Conservation (phyloP, 2,888 invertebrate species). For the Anaspis maculata region DNA sequence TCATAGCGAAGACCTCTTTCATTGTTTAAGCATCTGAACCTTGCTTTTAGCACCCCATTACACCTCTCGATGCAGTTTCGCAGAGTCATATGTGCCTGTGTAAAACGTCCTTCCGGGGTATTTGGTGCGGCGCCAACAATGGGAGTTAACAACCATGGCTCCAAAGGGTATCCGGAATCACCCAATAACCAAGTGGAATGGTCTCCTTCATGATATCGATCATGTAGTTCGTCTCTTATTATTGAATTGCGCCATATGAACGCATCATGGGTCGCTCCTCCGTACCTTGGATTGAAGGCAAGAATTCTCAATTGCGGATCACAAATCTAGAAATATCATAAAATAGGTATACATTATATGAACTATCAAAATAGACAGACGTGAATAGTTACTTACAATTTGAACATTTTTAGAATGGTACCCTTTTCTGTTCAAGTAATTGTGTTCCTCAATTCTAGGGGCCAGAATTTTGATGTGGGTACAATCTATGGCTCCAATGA, state of each 20-base stretch:
- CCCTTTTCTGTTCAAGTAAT: slow-evolving; percentile 4
- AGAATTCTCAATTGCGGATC: slow-evolving; percentile 1
- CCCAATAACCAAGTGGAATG: slow-evolving; percentile 7
- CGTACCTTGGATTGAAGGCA: slow-evolving; percentile 6
- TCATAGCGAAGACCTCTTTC: slow-evolving; percentile 8
- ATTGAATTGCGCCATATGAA: slow-evolving; percentile 4
- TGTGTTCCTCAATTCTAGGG: slow-evolving; percentile 1
- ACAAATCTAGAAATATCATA: background rate
- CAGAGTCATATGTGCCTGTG: slow-evolving; percentile 2
- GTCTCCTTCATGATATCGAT: slow-evolving; percentile 1
- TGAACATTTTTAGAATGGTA: slow-evolving; percentile 6
- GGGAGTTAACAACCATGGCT: slow-evolving; percentile 9
- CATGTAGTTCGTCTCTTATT: slow-evolving; percentile 3
- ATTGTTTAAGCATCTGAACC: slow-evolving; percentile 9
- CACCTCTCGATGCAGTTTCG: slow-evolving; percentile 10
- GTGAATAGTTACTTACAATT: slow-evolving; percentile 3
- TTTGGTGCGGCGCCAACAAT: slow-evolving; percentile 2
- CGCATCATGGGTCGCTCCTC: slow-evolving; percentile 5
- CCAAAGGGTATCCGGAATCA: slow-evolving; percentile 11
- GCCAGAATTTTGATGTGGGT: slow-evolving; percentile 1
- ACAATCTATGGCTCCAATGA: slow-evolving; percentile 3
- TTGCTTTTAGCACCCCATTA: slow-evolving; percentile 10
- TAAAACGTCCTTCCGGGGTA: slow-evolving; percentile 4
- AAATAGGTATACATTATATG: background rate
- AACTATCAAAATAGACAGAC: background rate